Percentiles rank a stretch among this genome's conserved stretches.
phyloP scores from a whole-genome alignment of 64 coral and sea anemone species.

The Exaiptasia diaphana region DNA sequence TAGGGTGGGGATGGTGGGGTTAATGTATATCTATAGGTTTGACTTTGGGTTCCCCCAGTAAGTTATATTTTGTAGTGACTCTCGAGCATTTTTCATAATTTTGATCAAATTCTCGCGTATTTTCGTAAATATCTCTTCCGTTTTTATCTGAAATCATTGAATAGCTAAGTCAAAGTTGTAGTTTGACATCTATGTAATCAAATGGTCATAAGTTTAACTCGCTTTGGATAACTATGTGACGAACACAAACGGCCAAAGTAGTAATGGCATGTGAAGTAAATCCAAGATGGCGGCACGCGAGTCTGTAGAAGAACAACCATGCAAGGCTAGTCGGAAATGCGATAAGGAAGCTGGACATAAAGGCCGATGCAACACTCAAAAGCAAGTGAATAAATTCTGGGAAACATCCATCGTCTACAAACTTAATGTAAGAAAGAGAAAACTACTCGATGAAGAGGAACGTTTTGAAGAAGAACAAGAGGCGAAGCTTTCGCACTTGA shows the following conservation, averaged over 20 bases:
- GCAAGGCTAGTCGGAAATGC: constrained; percentile 7
- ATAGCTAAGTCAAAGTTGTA: background rate
- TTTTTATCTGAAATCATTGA: background rate
- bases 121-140: background rate
- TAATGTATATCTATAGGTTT: too few species aligned
- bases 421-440: background rate
- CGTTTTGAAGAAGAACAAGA: background rate
- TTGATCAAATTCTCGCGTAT: background rate
- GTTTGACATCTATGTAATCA: background rate
- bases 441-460: background rate
- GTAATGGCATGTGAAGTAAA: too few species aligned
- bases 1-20: background rate
- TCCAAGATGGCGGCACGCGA: constrained; percentile 19
- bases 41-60: too few species aligned
- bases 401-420: constrained; percentile 6
- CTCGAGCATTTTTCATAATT: background rate
- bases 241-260: background rate
- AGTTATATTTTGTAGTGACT: too few species aligned
- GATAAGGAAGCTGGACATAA: constrained; percentile 23
- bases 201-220: background rate
- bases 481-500: background rate
- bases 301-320: background rate
- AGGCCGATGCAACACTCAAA: constrained; percentile 15
- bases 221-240: background rate
- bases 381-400: constrained; percentile 9